Evolutionary conservation across 2,888 invertebrate species (phyloP).

Genomic region (Ypsolopha scabrella): DNA sequence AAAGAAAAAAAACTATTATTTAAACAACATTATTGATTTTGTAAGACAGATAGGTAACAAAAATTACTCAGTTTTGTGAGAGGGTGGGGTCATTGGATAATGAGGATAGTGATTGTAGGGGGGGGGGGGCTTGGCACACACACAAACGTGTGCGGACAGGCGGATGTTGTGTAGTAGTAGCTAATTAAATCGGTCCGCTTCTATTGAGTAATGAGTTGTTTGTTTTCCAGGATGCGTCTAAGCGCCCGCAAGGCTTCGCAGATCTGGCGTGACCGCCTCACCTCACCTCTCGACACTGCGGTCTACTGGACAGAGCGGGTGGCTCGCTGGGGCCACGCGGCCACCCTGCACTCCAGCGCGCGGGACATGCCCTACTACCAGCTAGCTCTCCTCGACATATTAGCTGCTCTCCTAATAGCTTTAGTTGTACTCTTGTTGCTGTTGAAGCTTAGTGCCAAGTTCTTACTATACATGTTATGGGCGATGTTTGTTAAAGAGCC

Average conservation of each 20-base stretch:
- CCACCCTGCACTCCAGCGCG: constrained; percentile 36
- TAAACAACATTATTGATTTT: no score
- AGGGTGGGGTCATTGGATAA: no score
- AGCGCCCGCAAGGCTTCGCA: constrained; percentile 54
- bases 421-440: background rate
- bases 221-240: constrained; percentile 42
- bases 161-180: no score
- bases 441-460: background rate
- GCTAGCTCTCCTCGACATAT: constrained; percentile 1
- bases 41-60: no score
- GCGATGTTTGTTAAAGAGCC: background rate
- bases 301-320: constrained; percentile 71
- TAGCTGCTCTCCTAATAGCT: background rate
- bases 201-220: background rate
- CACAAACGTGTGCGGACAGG: no score
- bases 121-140: no score
- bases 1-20: no score
- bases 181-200: no score
- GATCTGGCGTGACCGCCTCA: constrained; percentile 63
- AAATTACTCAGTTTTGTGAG: no score
- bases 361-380: constrained; percentile 27
- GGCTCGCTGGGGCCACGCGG: constrained; percentile 46
- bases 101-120: no score
- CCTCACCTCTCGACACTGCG: constrained; percentile 65
- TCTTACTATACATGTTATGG: background rate